Conservation (phyloP, 35 echinoderm and acorn worm species). For the Apostichopus japonicus region DNA sequence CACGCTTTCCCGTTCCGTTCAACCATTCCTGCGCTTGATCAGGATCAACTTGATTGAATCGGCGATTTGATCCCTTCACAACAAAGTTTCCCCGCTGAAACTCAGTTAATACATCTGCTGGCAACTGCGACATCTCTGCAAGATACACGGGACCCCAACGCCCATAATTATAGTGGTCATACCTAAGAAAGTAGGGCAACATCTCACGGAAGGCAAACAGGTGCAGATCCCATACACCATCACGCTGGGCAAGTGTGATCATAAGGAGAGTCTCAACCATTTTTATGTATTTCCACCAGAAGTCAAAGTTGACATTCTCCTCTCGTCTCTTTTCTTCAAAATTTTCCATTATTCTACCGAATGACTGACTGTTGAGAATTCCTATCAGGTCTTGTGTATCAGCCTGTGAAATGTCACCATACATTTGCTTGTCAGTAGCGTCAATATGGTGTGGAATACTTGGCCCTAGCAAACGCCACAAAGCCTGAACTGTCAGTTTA, state of each 20-base stretch:
- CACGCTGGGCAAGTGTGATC: conserved; percentile 29
- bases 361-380: too few species aligned
- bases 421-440: too few species aligned
- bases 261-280: not conserved
- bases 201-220: conserved; percentile 55
- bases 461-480: conserved; percentile 68
- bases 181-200: conserved; percentile 61
- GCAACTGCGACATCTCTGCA: conserved; percentile 53
- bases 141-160: conserved; percentile 67
- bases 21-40: conserved; percentile 33
- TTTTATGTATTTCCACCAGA: conserved; percentile 41
- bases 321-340: not conserved
- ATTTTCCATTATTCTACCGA: not conserved
- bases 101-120: not conserved
- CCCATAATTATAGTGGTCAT: conserved; percentile 69
- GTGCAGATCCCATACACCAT: conserved; percentile 72
- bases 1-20: conserved; percentile 67
- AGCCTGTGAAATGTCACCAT: too few species aligned
- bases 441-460: too few species aligned
- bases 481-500: conserved; percentile 67
- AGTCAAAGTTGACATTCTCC: conserved; percentile 1
- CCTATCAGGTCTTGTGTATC: too few species aligned
- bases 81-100: conserved; percentile 53
- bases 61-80: not conserved
- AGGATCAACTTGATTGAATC: conserved; percentile 29